Evolutionary conservation across 2,797 vertebrate species (phyloP), one percentile per base, ranked within the genome.

Genomic region (Diplodus sargus): DNA sequence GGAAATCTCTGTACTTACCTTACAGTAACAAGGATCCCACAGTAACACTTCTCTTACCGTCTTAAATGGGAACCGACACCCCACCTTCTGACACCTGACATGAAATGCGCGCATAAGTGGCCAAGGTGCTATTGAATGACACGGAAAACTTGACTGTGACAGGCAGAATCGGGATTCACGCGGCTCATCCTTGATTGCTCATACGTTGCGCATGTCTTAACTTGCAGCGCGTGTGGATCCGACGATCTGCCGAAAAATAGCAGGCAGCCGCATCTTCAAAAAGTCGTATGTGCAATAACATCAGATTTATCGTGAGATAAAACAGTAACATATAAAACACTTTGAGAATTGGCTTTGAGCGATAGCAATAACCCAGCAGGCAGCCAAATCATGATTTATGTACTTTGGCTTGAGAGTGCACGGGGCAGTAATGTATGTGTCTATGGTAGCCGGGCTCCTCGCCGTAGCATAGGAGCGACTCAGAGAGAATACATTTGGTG

Each of bases 381-480:
- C 79, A n/a, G 80, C 81, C 83, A 92, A 92, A 93, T 90, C 30
- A 90, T 94, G 95, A 95, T 95, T 93, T 94, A 95, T 94, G 91
- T 87, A 90, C 85, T 90, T 83, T 85, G 86, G 89, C 90, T 89
- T 68, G 78, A 78, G 87, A 89, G 85, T 87, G 78, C 85, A 91
- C 6, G 79, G 91, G 89, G 83, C 86, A 90, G 89, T 87, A 79
- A 87, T 89, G 91, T 87, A 89, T 87, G 88, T 86, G 89, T 90
- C 87, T 56, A 65, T 34, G 81, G 83, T 82, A 73, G 85, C 90
- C n/a, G 47, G 71, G 76, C 68, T 77, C 82, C 80, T 88, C 79
- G 45, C 71, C 76, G 82, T 78, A 75, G 84, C 85, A 89, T 74
- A 58, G 87, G 75, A 83, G 87, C 79, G 64, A 86, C 87, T 90